Base-by-base conservation (phyloP, 2,113 vertebrate species). In the Bettongia penicillata region DNA sequence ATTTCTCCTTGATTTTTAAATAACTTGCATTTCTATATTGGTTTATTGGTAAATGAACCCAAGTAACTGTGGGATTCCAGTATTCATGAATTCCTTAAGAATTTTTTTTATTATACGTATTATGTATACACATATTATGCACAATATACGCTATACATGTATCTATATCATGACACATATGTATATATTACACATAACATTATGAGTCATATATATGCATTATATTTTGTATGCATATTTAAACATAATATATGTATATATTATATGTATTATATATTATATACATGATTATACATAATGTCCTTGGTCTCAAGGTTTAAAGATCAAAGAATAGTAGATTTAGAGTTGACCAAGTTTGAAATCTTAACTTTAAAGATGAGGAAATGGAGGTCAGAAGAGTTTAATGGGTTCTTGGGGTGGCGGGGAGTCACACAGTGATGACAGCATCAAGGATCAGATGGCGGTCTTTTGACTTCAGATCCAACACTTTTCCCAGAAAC, bases 361-460 rank as follows among this genome's bases (percentile, higher is more conserved):
- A 43, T 19, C n/a, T 84, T 84, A 19, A 84, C 19, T 84, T 43
- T 43, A 84, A 84, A 84, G n/a, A 22, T 47, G 92, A 97, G 77
- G 22, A 96, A 95, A 96, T 57, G 11, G 25, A 93, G 26, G 12
- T 91, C 91, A 95, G 55, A 47, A 47, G 11, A 50, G 50, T 52
- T 16, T 61, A 28, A 43, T 37, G 12, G 6, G 22, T 10, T 49
- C 10, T 26, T 47, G 92, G 37, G 4, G 24, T 6, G 53, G 3
- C 48, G 48, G 48, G 48, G 48, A 48, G 3, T 51, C 23, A 37
- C 49, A 9, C 8, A 12, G 12, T 49, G 9, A 9, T 50, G 37
- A 77, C 37, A 77, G 14, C 14, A 11, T 37, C 26, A n/a, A 77
- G 14, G 37, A 77, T n/a, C 16, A 19, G 37, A 77, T n/a, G n/a